Base-by-base conservation (phyloP, 2,888 invertebrate species). In the Graphium colonna region DNA sequence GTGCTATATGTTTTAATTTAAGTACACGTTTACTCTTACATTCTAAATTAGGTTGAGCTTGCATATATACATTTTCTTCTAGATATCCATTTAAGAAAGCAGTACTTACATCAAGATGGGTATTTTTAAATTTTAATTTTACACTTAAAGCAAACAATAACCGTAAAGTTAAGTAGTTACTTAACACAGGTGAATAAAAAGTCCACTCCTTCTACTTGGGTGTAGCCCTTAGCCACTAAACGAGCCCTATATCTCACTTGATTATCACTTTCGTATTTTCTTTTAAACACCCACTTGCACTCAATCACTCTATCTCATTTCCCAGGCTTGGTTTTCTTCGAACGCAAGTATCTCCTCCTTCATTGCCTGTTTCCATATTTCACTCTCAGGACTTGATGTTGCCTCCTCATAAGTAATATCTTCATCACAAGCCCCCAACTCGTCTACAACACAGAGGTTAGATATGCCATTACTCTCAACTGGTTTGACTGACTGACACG, bases 281-380 rank as follows among this genome's bases (percentile, higher is more conserved):
- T 57, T 16, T 46, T 55, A 38, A 46, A 46, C 15, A 51, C 50
- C 60, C 62, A 63, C 49, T 58, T 62, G 43, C 55, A 53, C 55
- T 62, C 42, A n/a, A 62, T 59, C 17, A 63, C 55, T 43, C 31
- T 51, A 17, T 41, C 33, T 16, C 0, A 63, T 3, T 21, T 60
- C 60, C 64, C 63, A 64, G 1, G 63, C 59, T 45, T 61, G 5
- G 16, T 57, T 60, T 0, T 65, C 58, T 3, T 58, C 42, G 41
- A 65, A 60, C 1, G 59, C 47, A 13, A 62, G 28, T 4, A 63
- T 26, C 42, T 65, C 61, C 9, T 64, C 53, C 16, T 39, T 5
- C 57, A 65, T 60, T 0, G 61, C 61, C 15, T 46, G 31, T 12
- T 28, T 0, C 67, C 63, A 67, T 16, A 43, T 31, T 5, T 54